Evolutionary conservation across 2,113 vertebrate species (phyloP), one percentile per base, ranked within the genome.

Genomic region (Microcebus jonahi): DNA sequence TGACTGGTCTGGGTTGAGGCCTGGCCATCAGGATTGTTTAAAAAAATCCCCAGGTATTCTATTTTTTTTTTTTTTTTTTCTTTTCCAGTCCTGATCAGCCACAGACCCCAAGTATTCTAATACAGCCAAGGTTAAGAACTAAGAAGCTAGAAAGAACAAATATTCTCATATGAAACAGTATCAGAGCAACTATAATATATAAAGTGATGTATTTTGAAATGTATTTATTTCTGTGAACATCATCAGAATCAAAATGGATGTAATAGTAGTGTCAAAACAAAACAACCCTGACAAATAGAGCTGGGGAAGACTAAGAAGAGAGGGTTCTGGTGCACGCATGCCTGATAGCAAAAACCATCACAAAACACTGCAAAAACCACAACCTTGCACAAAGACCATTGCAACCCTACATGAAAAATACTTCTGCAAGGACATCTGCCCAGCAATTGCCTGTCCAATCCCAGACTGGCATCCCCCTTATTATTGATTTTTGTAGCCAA

Each of bases 131-230:
- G 15, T 39, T 85, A 71, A 90, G 39, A 87, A 87, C 12, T 65
- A 67, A 39, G 36, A 29, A 80, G 20, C 59, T 27, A 70, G 27
- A 95, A 86, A 9, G 34, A 68, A 55, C 73, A 90, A 81, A 48
- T 55, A 68, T 12, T 36, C 23, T 83, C 91, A 29, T 42, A 50
- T 55, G 84, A 93, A 91, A 79, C 70, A 88, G 75, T 31, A 84
- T 65, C 14, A 81, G 76, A 94, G 55, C 53, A 88, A 93, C 34
- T 90, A 85, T 36, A 80, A 36, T 70, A 39, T 67, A 45, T 36
- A 91, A 81, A 79, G 45, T 65, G 27, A 79, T 34, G 82, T 63
- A 80, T 73, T 96, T 76, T 94, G 67, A 96, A 97, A 92, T 90
- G 4, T 55, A 86, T 83, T 87, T 96, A 14, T 29, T 67, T 76